Evolutionary conservation across 2,113 vertebrate genomes (phyloP), one percentile per base, ranked within the genome.

Genomic region (Xenus cinereus): DNA sequence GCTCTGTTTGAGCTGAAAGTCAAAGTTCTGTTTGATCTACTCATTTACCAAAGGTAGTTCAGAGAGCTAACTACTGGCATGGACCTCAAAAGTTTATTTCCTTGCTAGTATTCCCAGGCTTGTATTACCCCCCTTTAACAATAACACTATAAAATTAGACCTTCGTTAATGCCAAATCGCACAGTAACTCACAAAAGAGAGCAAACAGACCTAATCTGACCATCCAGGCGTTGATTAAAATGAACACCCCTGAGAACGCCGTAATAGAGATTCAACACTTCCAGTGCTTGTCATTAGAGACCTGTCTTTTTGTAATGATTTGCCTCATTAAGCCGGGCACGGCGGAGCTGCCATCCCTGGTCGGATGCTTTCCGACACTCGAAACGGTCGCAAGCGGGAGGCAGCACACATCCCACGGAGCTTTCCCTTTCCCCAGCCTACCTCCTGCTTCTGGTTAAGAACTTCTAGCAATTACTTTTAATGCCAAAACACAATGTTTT

Each of bases 21-120:
- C 80, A 57, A 85, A 95, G 66, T 66, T 78, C 50, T 75, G 84
- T 81, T 97, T 95, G 87, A 96, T 93, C 64, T 89, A 20, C 53
- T 88, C 72, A 23, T 95, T 96, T 74, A 75, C 76, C 69, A 89
- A 51, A 79, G 51, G 41, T n/a, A 41, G 43, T 84, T 96, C 84
- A 93, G 73, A 92, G 89, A 91, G 15, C 21, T 46, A 32, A 45
- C 76, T 87, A 80, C 88, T 94, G 75, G 78, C 74, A 76, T 45
- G 62, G 50, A 91, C 90, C 90, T 95, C 90, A 89, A 82, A 90
- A 91, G 73, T 91, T 90, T 62, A 60, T 85, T 85, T 78, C 80
- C 53, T 73, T 78, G 75, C 50, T 90, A 73, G 57, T 86, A 45
- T 87, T 90, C 72, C 41, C 33, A 72, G 76, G 82, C 59, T 91